Base-by-base conservation (phyloP, 2,113 vertebrate genomes). In the Ariopsis seemanni region DNA sequence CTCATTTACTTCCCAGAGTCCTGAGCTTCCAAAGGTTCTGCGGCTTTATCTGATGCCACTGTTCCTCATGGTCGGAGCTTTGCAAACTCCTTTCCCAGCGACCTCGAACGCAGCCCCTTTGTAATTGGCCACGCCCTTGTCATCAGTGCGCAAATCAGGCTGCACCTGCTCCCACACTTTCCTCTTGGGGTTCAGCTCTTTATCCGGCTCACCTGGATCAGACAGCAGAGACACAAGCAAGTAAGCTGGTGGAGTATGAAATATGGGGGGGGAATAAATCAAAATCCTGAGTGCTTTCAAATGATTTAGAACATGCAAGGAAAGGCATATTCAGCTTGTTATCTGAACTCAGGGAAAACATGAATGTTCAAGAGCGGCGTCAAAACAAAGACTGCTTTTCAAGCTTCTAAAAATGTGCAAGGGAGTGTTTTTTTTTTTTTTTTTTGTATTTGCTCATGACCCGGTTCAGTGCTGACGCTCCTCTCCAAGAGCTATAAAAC, bases 121-220 rank as follows among this genome's bases (percentile, higher is more conserved):
- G 92, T 99, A 99, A 0, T 95, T 99, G 84, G 98, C 98, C 87
- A 99, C 94, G 88, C 96, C 97, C 34, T 96, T 93, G 50, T 89
- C 92, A 86, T 97, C 95, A 3, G 98, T 99, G 86, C 89, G 94
- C 82, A 99, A 95, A 86, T 99, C 97, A 2, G 98, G 97, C 88
- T 99, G 98, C 89, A 99, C 95, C 90, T 97, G 97, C 91, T 99
- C 98, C 98, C 98, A 99, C 14, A 97, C 97, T 93, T 99, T 99
- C 95, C 98, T 99, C 93, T 99, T 99, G 75, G 98, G 97, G 93
- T 99, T 99, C 88, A 99, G 95, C 88, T 99, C 98, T 91, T 97
- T 98, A 91, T 99, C 98, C 11, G 98, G 97, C 77, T 98, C 97
- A 92, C 98, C 98, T 99, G 91, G 17, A 85, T 17, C 30, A 30